A percentile compares a stretch with the other conserved stretches of the same genome.
Evolutionary conservation across 2,888 invertebrate species (phyloP).

Genomic region (Temnothorax unifasciatus): DNA sequence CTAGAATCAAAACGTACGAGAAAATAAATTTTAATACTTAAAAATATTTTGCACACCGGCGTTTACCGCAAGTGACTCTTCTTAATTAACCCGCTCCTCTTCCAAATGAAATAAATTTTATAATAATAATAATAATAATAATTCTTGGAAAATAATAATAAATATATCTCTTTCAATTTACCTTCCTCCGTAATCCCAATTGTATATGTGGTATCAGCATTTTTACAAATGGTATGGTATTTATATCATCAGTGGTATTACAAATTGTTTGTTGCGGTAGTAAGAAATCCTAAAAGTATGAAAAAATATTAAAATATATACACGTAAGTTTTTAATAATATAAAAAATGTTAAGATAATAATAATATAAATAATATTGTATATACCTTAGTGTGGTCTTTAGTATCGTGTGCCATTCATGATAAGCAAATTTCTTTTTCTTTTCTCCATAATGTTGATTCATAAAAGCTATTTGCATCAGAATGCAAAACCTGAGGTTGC

Average conservation of each 20-base stretch:
- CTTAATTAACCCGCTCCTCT: no score
- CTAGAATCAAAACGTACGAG: no score
- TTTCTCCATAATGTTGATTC: constrained; percentile 81
- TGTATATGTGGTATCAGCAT: constrained; percentile 42
- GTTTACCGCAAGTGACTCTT: no score
- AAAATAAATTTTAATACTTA: no score
- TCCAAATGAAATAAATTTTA: not conserved
- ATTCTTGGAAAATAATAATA: not conserved
- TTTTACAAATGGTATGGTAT: constrained; percentile 11
- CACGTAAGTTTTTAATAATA: not conserved
- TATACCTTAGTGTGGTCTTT: constrained; percentile 53
- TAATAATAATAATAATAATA: not conserved
- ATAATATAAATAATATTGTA: constrained; percentile 9
- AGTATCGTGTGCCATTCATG: constrained; percentile 74
- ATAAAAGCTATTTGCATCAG: constrained; percentile 76
- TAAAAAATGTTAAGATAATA: not conserved
- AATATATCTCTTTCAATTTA: constrained; percentile 45
- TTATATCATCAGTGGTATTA: not conserved
- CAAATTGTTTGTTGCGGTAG: not conserved
- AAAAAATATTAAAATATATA: constrained; percentile 28
- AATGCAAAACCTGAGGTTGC: constrained; percentile 74
- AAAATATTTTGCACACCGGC: no score
- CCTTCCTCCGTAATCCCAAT: constrained; percentile 40
- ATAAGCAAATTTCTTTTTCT: constrained; percentile 80
- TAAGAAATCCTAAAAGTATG: constrained; percentile 41